These are phyloP conservation scores for Pterocles orientalis DNA, from an alignment of 2,113 vertebrate genomes.

Conservation along the genomic window DNA sequence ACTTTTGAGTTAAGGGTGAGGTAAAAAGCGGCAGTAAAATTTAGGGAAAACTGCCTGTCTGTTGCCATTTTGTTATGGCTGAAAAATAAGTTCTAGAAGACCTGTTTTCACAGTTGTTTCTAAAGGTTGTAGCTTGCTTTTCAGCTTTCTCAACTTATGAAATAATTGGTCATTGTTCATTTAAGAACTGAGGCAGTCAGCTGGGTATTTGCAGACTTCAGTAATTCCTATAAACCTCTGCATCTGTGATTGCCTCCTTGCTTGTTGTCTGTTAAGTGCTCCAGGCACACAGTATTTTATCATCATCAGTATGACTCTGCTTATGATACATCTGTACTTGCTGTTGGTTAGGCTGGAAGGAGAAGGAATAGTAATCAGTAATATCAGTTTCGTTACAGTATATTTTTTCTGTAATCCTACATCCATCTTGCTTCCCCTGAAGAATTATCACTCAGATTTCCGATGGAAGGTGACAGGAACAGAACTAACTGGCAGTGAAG, in stretches of 20 bases:
- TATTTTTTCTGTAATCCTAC: background rate
- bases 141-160: background rate
- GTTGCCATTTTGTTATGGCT: background rate
- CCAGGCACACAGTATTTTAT: background rate
- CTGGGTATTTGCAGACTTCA: background rate
- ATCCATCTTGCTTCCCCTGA: background rate
- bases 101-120: background rate
- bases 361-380: background rate
- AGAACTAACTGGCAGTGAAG: background rate
- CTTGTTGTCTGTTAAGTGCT: background rate
- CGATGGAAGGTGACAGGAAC: background rate
- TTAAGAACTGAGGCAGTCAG: background rate
- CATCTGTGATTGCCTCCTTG: background rate
- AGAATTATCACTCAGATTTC: background rate
- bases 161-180: background rate
- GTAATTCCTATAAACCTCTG: background rate
- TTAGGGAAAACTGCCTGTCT: background rate
- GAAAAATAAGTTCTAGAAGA: background rate
- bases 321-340: background rate
- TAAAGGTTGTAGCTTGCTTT: background rate
- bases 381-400: background rate
- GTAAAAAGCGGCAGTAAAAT: background rate
- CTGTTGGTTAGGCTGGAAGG: background rate
- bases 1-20: background rate
- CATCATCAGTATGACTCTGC: background rate